Percentiles rank a stretch among this genome's conserved stretches.
Conservation (phyloP, 2,888 invertebrate genomes). For the Rhingia rostrata region DNA sequence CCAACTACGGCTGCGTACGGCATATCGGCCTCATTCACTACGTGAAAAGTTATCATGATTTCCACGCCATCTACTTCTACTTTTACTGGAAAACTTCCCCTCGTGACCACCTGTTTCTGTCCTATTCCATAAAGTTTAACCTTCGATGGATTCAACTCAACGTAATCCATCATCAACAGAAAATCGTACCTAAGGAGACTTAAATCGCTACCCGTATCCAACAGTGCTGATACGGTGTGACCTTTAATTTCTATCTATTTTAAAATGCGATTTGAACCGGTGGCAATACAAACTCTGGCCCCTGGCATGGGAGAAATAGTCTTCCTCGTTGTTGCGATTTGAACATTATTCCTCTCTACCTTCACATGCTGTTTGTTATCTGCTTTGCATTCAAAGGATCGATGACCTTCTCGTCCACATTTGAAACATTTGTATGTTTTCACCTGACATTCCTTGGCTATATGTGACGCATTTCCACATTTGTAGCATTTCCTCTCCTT, state of each 20-base stretch:
- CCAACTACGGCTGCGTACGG: too few relatives aligned
- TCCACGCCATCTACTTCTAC: neutral
- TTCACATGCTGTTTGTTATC: neutral
- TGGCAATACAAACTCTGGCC: constrained; percentile 6
- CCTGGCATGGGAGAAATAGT: neutral
- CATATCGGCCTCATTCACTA: neutral
- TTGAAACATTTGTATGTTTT: neutral
- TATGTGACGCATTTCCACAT: too few relatives aligned
- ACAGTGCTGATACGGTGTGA: too few relatives aligned
- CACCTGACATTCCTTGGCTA: too few relatives aligned
- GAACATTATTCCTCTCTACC: neutral
- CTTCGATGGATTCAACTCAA: neutral
- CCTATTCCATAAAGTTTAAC: neutral
- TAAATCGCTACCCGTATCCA: too few relatives aligned
- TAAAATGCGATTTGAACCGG: neutral
- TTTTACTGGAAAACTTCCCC: neutral
- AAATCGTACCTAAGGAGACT: too few relatives aligned
- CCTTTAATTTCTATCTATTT: neutral
- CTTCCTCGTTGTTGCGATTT: too few relatives aligned
- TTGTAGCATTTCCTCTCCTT: too few relatives aligned
- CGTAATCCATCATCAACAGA: too few relatives aligned
- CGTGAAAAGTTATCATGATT: neutral
- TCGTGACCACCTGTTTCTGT: neutral
- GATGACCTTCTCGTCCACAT: neutral
- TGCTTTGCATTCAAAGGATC: constrained; percentile 1